phyloP scores from a whole-genome alignment of 2,888 invertebrate genomes.

The Tubulanus polymorphus region DNA sequence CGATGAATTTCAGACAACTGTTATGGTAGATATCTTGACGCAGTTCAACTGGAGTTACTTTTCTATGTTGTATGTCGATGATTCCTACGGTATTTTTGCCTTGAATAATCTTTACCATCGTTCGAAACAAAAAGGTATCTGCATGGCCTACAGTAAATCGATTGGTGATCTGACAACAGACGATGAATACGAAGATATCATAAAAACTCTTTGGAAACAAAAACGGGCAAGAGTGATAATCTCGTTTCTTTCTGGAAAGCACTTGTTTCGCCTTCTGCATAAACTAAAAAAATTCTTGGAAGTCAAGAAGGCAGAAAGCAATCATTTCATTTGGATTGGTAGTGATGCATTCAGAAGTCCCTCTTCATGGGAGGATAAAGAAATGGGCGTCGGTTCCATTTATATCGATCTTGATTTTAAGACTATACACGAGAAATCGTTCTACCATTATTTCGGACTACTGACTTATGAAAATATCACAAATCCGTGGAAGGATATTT shows the following conservation, averaged over 20 bases:
- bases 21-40: conserved; percentile 29
- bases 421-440: no score
- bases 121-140: not conserved
- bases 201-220: not conserved
- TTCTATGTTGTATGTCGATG: conserved; percentile 71
- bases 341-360: conserved; percentile 1
- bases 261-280: not conserved
- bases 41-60: conserved; percentile 72
- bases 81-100: conserved; percentile 50
- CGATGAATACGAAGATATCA: not conserved
- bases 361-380: no score
- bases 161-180: not conserved
- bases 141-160: not conserved
- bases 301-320: not conserved
- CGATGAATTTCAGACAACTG: conserved; percentile 34
- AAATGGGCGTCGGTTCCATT: no score
- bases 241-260: not conserved
- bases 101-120: conserved; percentile 15
- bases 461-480: no score
- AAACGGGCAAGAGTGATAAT: not conserved
- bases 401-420: no score
- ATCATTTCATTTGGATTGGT: not conserved
- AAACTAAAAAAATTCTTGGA: not conserved
- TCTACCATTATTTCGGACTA: no score
- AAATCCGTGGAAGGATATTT: no score